Conservation (phyloP, 1,140 invertebrate genomes). For the Meloidogyne exigua region DNA sequence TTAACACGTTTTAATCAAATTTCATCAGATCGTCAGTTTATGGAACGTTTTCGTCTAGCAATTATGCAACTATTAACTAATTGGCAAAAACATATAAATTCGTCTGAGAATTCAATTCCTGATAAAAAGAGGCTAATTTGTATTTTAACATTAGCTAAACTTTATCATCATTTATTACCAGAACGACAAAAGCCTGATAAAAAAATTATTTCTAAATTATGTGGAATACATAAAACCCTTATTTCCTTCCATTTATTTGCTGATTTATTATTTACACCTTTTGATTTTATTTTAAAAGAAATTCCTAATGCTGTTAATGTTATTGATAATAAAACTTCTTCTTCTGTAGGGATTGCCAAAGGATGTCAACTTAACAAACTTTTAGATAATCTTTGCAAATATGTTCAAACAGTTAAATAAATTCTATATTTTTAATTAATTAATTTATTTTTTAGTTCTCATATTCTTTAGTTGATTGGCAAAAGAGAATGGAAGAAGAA, state of each 20-base stretch:
- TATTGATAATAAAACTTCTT: not conserved
- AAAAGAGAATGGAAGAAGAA: slow-evolving; percentile 10
- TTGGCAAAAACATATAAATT: slow-evolving; percentile 25
- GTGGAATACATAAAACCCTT: slow-evolving; percentile 72
- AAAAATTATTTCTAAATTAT: slow-evolving; percentile 74
- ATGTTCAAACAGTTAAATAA: not conserved
- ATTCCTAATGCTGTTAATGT: not conserved
- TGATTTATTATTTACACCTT: not conserved
- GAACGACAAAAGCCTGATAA: slow-evolving; percentile 69
- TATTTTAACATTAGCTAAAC: slow-evolving; percentile 10
- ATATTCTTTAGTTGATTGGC: not conserved
- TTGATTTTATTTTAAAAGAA: slow-evolving; percentile 6
- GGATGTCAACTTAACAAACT: slow-evolving; percentile 1
- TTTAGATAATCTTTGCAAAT: slow-evolving; percentile 1
- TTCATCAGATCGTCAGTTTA: slow-evolving; percentile 44
- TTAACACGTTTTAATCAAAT: not conserved
- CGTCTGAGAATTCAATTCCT: slow-evolving; percentile 66
- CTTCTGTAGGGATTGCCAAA: not conserved
- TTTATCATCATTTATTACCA: slow-evolving; percentile 20
- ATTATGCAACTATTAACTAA: slow-evolving; percentile 64
- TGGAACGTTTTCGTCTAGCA: slow-evolving; percentile 71
- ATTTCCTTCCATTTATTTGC: slow-evolving; percentile 9
- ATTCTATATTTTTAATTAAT: not conserved
- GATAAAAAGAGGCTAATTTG: slow-evolving; percentile 71
- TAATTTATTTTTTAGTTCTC: slow-evolving; percentile 6